Base-by-base conservation (phyloP, 2,888 invertebrate species). In the Colostygia pectinataria region DNA sequence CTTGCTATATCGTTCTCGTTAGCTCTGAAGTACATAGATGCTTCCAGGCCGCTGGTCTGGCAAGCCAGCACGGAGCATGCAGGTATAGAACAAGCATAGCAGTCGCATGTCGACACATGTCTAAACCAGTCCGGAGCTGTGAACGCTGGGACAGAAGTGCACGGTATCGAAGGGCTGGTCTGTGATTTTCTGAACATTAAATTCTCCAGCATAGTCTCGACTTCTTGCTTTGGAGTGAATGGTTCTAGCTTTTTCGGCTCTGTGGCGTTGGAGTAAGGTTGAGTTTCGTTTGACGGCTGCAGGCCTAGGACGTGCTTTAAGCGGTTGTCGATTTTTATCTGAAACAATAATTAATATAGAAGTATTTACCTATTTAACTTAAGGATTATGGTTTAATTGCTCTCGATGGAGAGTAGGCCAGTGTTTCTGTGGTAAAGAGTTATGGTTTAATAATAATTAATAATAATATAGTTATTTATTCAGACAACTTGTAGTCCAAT, bases 321-420 rank as follows among this genome's bases (percentile, higher is more conserved):
- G 0, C 74, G 74, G 36, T 78, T 77, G 58, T 86, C 83, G 39
- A 87, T 82, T 52, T 71, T 80, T 0, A 72, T 63, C 88, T 88
- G 56, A 9, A 56, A 56, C 4, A 32, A 28, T 20, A 20, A 6
- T 20, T 15, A 15, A 36, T 2, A n/a, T n/a, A n/a, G n/a, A n/a
- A n/a, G n/a, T n/a, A n/a, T n/a, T n/a, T n/a, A n/a, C n/a, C n/a
- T n/a, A n/a, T n/a, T n/a, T n/a, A n/a, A n/a, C n/a, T n/a, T n/a
- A n/a, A n/a, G n/a, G n/a, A n/a, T n/a, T n/a, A n/a, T n/a, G n/a
- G n/a, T n/a, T n/a, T n/a, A n/a, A n/a, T n/a, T n/a, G n/a, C n/a
- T n/a, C n/a, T n/a, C n/a, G n/a, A n/a, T n/a, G n/a, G n/a, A n/a
- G n/a, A n/a, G n/a, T n/a, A n/a, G n/a, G n/a, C n/a, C n/a, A n/a